Conservation (phyloP, 2,888 invertebrate species). For the Eubasilissa splendida region DNA sequence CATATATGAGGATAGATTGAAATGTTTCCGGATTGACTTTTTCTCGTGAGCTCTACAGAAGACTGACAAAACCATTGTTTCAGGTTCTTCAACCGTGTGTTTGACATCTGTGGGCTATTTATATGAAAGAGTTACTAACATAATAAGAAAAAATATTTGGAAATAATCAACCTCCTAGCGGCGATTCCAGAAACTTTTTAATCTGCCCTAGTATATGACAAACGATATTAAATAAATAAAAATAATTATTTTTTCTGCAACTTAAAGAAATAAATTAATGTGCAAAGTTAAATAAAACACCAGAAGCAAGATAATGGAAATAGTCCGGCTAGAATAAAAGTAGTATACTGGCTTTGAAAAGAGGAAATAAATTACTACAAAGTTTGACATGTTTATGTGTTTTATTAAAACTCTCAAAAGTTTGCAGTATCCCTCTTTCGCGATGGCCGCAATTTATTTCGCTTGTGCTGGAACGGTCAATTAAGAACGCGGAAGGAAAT, state of each 20-base stretch:
- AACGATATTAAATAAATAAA: no score
- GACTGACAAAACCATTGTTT: no score
- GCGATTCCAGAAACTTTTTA: no score
- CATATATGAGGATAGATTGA: no score
- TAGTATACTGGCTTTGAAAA: constrained; percentile 23
- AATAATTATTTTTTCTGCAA: background rate
- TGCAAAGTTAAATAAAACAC: constrained; percentile 4
- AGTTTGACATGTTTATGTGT: constrained; percentile 48
- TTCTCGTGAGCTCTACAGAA: no score
- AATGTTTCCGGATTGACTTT: no score
- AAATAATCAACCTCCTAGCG: no score
- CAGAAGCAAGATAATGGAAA: constrained; percentile 18
- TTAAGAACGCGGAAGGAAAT: background rate
- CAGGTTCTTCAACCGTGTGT: no score
- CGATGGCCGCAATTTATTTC: constrained; percentile 30
- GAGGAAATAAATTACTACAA: constrained; percentile 43
- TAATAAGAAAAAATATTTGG: no score
- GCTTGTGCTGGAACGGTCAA: constrained; percentile 7
- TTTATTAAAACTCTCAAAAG: constrained; percentile 43
- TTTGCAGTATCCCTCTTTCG: constrained; percentile 33
- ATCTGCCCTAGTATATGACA: no score
- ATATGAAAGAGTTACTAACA: no score
- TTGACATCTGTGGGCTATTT: no score
- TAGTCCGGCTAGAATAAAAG: constrained; percentile 23
- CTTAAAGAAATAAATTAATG: background rate